Conservation (phyloP, 2,113 vertebrate species). For the Proterorhinus semilunaris region DNA sequence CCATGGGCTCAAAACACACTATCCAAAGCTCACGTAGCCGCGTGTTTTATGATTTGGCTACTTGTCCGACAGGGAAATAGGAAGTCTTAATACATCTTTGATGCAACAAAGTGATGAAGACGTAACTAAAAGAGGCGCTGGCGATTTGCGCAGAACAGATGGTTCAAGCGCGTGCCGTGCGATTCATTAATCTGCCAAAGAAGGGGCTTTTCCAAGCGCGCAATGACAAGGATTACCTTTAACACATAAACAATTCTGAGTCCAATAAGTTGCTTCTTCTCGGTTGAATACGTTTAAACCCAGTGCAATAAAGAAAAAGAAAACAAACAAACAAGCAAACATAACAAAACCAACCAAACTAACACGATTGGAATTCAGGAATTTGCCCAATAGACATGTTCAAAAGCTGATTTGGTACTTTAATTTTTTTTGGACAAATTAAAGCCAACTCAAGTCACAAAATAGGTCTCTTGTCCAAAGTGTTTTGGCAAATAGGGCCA, state of each 20-base stretch:
- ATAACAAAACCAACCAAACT: too few relatives aligned
- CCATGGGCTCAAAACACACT: too few relatives aligned
- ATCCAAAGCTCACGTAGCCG: too few relatives aligned
- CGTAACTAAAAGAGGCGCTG: conserved; percentile 11
- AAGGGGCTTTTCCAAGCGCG: conserved; percentile 58
- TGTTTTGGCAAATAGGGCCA: too few relatives aligned
- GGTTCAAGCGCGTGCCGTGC: conserved; percentile 49
- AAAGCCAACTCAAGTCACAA: too few relatives aligned
- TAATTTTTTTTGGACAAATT: too few relatives aligned
- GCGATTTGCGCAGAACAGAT: conserved; percentile 57
- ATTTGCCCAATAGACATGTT: too few relatives aligned
- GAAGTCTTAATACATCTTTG: not conserved
- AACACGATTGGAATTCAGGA: too few relatives aligned
- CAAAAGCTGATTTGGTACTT: too few relatives aligned
- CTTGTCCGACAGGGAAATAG: not conserved
- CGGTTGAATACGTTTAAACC: not conserved
- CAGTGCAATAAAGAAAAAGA: too few relatives aligned
- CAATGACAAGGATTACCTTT: conserved; percentile 50
- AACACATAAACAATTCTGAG: not conserved
- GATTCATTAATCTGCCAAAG: conserved; percentile 58
- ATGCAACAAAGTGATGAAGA: not conserved
- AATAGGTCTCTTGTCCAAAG: too few relatives aligned
- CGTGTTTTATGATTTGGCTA: not conserved
- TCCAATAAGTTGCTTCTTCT: conserved; percentile 5
- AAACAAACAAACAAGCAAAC: too few relatives aligned